Conservation (phyloP, 2,888 invertebrate species). For the Clivina fossor region DNA sequence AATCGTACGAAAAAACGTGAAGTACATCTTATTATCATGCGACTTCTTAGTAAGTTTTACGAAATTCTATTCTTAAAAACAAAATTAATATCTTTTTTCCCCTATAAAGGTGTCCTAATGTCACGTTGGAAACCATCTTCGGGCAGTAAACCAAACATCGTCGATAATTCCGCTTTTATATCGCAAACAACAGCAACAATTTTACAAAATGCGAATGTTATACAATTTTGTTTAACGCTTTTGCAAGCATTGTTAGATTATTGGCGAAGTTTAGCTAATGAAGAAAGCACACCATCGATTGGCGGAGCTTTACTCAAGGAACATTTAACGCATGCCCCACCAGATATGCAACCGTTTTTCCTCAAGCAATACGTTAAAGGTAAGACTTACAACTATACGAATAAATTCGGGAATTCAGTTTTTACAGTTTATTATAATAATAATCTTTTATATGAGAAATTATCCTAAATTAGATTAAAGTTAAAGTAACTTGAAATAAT, state of each 20-base stretch:
- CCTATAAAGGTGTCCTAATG: slow-evolving; percentile 67
- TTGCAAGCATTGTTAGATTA: slow-evolving; percentile 72
- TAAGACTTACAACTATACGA: too few species aligned
- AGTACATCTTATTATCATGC: slow-evolving; percentile 84
- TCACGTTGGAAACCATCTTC: slow-evolving; percentile 67
- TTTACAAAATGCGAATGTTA: slow-evolving; percentile 68
- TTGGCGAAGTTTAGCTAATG: slow-evolving; percentile 66
- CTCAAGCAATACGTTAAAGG: slow-evolving; percentile 86
- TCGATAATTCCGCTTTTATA: slow-evolving; percentile 61
- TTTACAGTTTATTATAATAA: too few species aligned
- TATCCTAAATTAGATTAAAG: too few species aligned
- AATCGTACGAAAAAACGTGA: slow-evolving; percentile 76
- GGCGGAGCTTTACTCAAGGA: slow-evolving; percentile 78
- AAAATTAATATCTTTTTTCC: background rate
- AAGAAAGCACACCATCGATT: slow-evolving; percentile 51
- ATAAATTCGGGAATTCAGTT: too few species aligned
- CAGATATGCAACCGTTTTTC: slow-evolving; percentile 96
- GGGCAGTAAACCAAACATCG: slow-evolving; percentile 50
- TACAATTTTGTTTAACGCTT: slow-evolving; percentile 72
- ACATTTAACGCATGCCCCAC: slow-evolving; percentile 76
- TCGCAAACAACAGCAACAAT: slow-evolving; percentile 71
- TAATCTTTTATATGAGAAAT: too few species aligned
- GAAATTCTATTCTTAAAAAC: background rate
- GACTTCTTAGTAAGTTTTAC: slow-evolving; percentile 74
- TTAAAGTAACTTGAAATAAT: too few species aligned